Percentiles rank a stretch among this genome's conserved stretches.
phyloP scores from a whole-genome alignment of 2,113 vertebrate genomes.

The Morone chrysops region DNA sequence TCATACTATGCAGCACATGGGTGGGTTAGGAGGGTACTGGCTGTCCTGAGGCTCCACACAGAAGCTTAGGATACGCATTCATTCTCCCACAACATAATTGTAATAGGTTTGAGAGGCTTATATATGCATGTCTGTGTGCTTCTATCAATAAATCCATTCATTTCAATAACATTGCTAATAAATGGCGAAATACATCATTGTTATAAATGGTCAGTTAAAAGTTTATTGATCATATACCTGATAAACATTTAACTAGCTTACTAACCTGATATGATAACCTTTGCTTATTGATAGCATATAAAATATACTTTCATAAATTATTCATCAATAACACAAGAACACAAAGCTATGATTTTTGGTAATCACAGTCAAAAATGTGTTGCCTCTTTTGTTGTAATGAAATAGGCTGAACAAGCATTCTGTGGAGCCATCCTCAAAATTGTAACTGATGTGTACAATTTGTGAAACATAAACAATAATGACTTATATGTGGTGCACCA shows the following conservation, averaged over 20 bases:
- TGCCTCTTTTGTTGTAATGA: not conserved
- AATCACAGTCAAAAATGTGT: not conserved
- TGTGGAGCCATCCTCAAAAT: conserved; percentile 14
- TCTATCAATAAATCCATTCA: not conserved
- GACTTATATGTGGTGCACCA: conserved; percentile 21
- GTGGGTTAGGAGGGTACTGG: not conserved
- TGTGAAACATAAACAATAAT: conserved; percentile 45
- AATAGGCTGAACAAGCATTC: not conserved
- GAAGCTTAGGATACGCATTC: conserved; percentile 19
- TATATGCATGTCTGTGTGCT: not conserved
- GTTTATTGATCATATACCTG: not conserved
- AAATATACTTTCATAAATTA: not conserved
- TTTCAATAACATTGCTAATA: conserved; percentile 7
- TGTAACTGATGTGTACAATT: conserved; percentile 30
- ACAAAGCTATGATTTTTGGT: not conserved
- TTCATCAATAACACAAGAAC: not conserved
- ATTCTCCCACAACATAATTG: not conserved
- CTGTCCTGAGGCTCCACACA: conserved; percentile 10
- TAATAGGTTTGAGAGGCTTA: not conserved
- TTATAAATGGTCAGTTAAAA: not conserved
- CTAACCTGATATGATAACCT: not conserved
- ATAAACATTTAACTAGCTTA: too few relatives aligned
- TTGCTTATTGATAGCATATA: not conserved
- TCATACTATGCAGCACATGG: conserved; percentile 6
- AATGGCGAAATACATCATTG: not conserved